phyloP scores from a whole-genome alignment of 2,113 vertebrate genomes.

The Callithrix jacchus region DNA sequence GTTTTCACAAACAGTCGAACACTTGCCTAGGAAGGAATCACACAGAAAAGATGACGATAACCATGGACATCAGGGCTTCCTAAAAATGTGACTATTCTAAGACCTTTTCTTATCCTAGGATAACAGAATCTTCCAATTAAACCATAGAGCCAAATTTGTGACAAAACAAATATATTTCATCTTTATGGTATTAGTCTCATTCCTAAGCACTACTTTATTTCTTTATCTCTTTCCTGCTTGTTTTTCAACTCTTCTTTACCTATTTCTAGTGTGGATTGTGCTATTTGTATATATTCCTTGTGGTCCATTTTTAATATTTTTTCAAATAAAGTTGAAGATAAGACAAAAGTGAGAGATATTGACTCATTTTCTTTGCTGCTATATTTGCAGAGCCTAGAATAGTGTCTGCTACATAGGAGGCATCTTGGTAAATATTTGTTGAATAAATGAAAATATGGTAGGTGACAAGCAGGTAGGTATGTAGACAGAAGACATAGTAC shows the following conservation, averaged over 20 bases:
- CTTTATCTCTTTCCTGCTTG: background rate
- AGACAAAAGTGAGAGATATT: background rate
- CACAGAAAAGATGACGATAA: background rate
- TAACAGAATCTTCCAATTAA: background rate
- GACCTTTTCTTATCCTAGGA: background rate
- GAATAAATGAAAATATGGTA: background rate
- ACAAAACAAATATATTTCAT: background rate
- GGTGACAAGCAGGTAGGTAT: background rate
- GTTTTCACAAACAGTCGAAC: background rate
- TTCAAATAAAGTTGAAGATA: background rate
- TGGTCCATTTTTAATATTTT: background rate
- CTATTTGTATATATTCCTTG: background rate
- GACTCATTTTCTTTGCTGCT: background rate
- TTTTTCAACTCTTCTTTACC: conserved; percentile 10
- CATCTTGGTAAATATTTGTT: background rate
- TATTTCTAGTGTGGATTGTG: background rate
- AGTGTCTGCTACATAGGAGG: background rate
- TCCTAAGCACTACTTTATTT: background rate
- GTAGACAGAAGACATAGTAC: background rate
- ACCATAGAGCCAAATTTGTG: background rate
- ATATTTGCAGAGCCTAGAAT: background rate
- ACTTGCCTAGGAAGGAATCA: background rate
- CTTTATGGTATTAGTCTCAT: background rate
- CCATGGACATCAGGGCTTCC: background rate
- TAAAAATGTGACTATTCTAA: background rate